A percentile compares a stretch with the other conserved stretches of the same genome.
Conservation (phyloP, 2,888 invertebrate genomes). For the Eupeodes latifasciatus region DNA sequence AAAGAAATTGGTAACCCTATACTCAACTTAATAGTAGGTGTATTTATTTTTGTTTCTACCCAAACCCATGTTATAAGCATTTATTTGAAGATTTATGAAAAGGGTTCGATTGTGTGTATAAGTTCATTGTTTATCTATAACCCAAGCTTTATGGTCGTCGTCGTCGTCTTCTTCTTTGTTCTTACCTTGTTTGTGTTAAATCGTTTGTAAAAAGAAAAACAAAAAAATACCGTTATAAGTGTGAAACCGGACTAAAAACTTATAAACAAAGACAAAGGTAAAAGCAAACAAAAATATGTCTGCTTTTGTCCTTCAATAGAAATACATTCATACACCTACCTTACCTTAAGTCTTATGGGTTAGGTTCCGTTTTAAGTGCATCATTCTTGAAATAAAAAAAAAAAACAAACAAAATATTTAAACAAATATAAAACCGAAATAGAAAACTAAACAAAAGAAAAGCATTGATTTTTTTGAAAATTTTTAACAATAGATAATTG, state of each 20-base stretch:
- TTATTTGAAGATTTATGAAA: conserved; percentile 75
- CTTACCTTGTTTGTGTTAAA: conserved; percentile 56
- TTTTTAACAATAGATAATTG: too few relatives aligned
- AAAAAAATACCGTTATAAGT: neutral
- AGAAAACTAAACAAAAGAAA: neutral
- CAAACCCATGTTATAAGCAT: conserved; percentile 45
- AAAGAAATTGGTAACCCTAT: neutral
- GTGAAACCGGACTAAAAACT: neutral
- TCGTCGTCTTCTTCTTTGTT: conserved; percentile 20
- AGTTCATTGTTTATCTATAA: conserved; percentile 72
- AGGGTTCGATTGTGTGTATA: conserved; percentile 72
- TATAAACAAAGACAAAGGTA: neutral
- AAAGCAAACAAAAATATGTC: neutral
- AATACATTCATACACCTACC: too few relatives aligned
- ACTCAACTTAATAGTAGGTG: neutral
- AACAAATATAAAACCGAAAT: neutral
- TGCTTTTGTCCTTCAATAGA: neutral
- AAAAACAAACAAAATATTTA: too few relatives aligned
- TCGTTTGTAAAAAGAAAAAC: conserved; percentile 26
- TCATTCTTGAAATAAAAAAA: neutral
- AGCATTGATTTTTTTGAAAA: neutral
- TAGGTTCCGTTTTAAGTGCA: neutral
- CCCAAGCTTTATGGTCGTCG: conserved; percentile 13
- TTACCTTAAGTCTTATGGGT: neutral
- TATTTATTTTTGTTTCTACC: conserved; percentile 1